Conservation (phyloP, 2,888 invertebrate species). For the Noctua janthe region DNA sequence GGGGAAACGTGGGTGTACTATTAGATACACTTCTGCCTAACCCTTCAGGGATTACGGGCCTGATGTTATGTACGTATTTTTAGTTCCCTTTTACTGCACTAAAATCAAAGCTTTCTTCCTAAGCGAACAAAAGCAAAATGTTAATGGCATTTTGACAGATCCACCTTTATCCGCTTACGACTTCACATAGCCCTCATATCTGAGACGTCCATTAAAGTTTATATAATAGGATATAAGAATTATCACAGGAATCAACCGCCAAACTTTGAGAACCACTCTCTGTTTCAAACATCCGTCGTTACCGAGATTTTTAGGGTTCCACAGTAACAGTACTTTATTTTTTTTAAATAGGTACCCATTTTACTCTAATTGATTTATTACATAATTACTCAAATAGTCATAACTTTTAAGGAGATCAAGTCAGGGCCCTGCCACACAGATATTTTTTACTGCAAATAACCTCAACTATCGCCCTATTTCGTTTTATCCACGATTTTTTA, state of each 20-base stretch:
- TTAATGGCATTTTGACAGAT: slow-evolving; percentile 49
- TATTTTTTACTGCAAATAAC: too few species aligned
- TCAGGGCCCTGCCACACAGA: too few species aligned
- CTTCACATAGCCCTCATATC: slow-evolving; percentile 31
- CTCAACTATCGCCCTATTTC: too few species aligned
- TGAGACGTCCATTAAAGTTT: slow-evolving; percentile 50
- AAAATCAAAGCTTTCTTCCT: slow-evolving; percentile 1
- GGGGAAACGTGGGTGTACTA: too few species aligned
- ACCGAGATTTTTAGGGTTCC: slow-evolving; percentile 21
- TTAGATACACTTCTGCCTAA: too few species aligned
- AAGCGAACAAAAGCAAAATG: slow-evolving; percentile 11
- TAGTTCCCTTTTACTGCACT: background rate
- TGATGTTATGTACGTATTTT: background rate
- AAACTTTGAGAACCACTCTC: slow-evolving; percentile 40
- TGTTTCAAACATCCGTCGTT: slow-evolving; percentile 29
- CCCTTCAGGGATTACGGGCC: too few species aligned
- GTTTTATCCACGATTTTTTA: too few species aligned
- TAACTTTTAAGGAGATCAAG: too few species aligned
- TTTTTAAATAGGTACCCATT: too few species aligned
- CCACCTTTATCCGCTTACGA: slow-evolving; percentile 41
- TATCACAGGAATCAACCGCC: slow-evolving; percentile 41
- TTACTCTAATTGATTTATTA: too few species aligned
- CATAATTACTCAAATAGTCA: too few species aligned
- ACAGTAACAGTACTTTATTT: background rate
- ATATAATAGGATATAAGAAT: slow-evolving; percentile 54